phyloP scores from a whole-genome alignment of 2,888 invertebrate species.

The Bimastos eiseni region DNA sequence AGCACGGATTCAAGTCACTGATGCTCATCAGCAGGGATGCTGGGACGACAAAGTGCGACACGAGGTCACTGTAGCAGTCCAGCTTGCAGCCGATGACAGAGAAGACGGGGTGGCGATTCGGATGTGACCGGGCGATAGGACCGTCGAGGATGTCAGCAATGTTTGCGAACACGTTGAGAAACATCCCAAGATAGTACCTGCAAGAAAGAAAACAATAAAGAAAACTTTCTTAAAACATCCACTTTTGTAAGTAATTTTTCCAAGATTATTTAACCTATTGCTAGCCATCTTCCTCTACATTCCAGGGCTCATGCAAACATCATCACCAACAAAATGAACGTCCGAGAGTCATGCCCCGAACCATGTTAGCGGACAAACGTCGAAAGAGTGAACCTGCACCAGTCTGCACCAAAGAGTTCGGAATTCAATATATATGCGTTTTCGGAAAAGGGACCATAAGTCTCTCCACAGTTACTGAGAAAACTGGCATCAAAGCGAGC shows the following conservation, averaged over 20 bases:
- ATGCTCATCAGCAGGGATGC: conserved; percentile 36
- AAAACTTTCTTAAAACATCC: neutral
- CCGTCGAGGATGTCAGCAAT: conserved; percentile 36
- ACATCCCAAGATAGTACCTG: conserved; percentile 35
- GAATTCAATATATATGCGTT: too few species aligned
- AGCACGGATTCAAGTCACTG: conserved; percentile 17
- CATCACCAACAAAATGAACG: too few species aligned
- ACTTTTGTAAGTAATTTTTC: neutral
- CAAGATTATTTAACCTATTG: neutral
- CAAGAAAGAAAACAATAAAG: neutral
- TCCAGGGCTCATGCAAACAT: too few species aligned
- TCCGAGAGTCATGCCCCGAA: too few species aligned
- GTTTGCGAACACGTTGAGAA: conserved; percentile 31
- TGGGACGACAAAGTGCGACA: conserved; percentile 38
- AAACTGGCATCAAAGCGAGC: too few species aligned
- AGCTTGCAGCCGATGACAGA: conserved; percentile 31
- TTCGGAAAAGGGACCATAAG: too few species aligned
- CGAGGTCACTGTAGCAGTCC: conserved; percentile 35
- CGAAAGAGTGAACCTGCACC: too few species aligned
- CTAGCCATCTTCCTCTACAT: too few species aligned
- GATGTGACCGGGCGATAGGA: conserved; percentile 31
- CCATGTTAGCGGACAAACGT: too few species aligned
- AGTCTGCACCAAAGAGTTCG: too few species aligned
- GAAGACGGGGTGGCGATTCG: conserved; percentile 23
- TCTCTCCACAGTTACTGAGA: too few species aligned